Base-by-base conservation (phyloP, 2,888 invertebrate genomes). In the Lepidonotus clava region DNA sequence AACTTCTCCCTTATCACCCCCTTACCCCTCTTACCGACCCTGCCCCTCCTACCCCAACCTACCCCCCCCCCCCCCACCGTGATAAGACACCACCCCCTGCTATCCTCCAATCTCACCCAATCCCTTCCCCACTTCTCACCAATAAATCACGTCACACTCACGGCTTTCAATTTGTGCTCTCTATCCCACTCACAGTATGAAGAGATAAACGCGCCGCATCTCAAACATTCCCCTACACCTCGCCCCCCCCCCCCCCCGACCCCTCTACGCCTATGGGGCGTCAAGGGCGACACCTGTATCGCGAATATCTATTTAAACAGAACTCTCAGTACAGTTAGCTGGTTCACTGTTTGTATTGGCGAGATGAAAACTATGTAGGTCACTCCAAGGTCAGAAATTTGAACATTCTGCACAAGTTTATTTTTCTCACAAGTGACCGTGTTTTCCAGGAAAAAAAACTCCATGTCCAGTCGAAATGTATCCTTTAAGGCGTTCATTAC, bases 161-260 rank as follows among this genome's bases (percentile, higher is more conserved):
- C 24, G 76, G 40, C 76, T 76, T 76, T 76, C 76, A 76, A 76
- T 76, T 76, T 76, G 76, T 76, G 76, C 76, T 76, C 40, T 36
- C 38, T 76, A 76, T 76, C 76, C 21, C 8, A 36, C 21, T 40
- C 76, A 21, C 76, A 76, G 76, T 76, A 28, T 36, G 76, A 76
- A 76, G 38, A 76, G 76, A 76, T 76, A 76, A 76, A 76, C 76
- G 36, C 61, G 61, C 11, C 24, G 61, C 61, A 61, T 61, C 24
- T 24, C 61, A 4, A 14, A 24, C 61, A 61, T 61, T 61, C 8
- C 28, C 28, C 61, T 28, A 32, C n/a, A n/a, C n/a, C 61, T 61
- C 28, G 4, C 61, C 28, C 2, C 61, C 28, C 24, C n/a, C n/a
- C 5, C 61, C 2, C 61, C 61, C 28, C n/a, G 21, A 46, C 18